Evolutionary conservation across 2,888 invertebrate species (phyloP).

Genomic region (Drosophila histrio): DNA sequence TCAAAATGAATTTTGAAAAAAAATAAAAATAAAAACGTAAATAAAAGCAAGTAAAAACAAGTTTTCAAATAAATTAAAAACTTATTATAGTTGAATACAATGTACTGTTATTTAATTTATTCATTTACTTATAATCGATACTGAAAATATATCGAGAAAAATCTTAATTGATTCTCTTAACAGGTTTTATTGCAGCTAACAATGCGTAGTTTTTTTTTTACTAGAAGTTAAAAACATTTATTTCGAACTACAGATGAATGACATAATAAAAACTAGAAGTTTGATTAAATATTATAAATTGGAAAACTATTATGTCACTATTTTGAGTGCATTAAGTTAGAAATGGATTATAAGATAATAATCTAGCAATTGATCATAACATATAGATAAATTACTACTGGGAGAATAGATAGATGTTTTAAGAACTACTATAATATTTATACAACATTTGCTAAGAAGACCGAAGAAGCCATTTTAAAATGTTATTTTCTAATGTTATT

Average conservation of each 20-base stretch:
- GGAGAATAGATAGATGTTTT: too few species aligned
- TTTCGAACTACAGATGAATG: neutral
- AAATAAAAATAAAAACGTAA: neutral
- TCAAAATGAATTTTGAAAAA: neutral
- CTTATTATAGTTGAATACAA: conserved; percentile 12
- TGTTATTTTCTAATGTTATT: too few species aligned
- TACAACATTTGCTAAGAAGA: too few species aligned
- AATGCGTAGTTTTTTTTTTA: conserved; percentile 6
- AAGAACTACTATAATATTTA: too few species aligned
- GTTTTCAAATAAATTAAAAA: conserved; percentile 3
- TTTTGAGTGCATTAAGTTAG: neutral
- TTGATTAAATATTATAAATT: too few species aligned
- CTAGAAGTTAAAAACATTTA: neutral
- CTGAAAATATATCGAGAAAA: conserved; percentile 3
- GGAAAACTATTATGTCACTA: neutral
- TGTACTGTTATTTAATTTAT: conserved; percentile 5
- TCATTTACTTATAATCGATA: conserved; percentile 2
- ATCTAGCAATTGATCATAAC: too few species aligned
- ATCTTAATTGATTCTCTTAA: neutral
- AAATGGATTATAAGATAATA: too few species aligned
- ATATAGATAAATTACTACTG: too few species aligned
- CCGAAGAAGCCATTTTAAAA: too few species aligned
- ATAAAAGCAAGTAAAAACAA: conserved; percentile 6
- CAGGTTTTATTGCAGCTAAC: conserved; percentile 6
- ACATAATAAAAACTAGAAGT: neutral